Conservation (phyloP, 2,797 vertebrate genomes). For the Sebastiscus albofasciatus region DNA sequence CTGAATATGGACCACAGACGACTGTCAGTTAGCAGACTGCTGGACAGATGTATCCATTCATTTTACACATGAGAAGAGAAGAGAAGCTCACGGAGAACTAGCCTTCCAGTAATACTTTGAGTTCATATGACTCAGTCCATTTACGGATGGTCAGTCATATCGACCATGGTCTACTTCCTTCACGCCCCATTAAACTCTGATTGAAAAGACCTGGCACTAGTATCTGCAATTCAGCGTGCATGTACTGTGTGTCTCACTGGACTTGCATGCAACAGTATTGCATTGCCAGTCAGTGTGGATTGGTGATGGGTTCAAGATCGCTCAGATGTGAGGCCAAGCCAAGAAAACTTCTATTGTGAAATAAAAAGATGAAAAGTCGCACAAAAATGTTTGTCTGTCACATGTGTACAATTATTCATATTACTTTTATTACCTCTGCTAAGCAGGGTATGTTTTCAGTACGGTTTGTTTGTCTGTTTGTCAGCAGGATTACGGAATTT, state of each 20-base stretch:
- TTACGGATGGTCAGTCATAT: constrained; percentile 62
- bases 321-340: not conserved
- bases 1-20: constrained; percentile 11
- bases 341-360: not conserved
- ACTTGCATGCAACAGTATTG: not conserved
- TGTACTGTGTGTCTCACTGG: not conserved
- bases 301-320: not conserved
- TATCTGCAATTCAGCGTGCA: not conserved
- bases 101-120: constrained; percentile 62
- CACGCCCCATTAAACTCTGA: constrained; percentile 52
- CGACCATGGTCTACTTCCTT: constrained; percentile 39
- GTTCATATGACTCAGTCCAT: constrained; percentile 62
- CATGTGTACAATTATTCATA: not conserved
- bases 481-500: no score
- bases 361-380: not conserved
- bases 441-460: no score
- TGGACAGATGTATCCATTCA: constrained; percentile 18
- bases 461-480: no score
- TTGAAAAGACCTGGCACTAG: constrained; percentile 44
- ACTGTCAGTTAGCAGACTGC: constrained; percentile 14
- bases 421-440: not conserved
- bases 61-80: constrained; percentile 1
- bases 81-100: constrained; percentile 24
- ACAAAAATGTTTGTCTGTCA: not conserved
- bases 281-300: not conserved